These are phyloP conservation scores for Strix uralensis DNA, from an alignment of 2,113 vertebrate species.

Conservation along the genomic window DNA sequence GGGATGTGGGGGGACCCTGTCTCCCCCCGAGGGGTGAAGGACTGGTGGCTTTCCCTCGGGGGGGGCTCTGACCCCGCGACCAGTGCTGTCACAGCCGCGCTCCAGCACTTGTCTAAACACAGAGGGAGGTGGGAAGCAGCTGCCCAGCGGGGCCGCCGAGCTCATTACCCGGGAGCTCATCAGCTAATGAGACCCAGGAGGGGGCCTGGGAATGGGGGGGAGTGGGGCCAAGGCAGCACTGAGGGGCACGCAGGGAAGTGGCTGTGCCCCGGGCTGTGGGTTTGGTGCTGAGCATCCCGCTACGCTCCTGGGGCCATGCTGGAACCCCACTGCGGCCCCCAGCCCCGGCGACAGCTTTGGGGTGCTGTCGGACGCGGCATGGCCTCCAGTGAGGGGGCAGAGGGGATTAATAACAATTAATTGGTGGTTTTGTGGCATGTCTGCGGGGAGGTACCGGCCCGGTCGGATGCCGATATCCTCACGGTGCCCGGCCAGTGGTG, in stretches of 20 bases:
- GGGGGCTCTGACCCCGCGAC: background rate
- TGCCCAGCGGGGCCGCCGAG: background rate
- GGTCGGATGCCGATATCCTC: too few relatives aligned
- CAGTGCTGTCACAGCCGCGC: background rate
- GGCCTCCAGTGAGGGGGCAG: background rate
- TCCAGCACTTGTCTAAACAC: constrained; percentile 57
- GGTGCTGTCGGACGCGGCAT: rapidly evolving
- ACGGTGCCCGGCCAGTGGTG: background rate
- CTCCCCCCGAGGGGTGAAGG: background rate
- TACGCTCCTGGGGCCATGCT: rapidly evolving
- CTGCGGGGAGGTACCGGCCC: rapidly evolving
- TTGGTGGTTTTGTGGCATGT: rapidly evolving
- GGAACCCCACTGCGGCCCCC: background rate
- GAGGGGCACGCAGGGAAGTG: rapidly evolving
- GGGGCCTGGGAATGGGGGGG: background rate
- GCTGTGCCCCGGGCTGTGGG: rapidly evolving
- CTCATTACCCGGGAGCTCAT: constrained; percentile 35
- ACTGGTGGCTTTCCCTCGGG: rapidly evolving
- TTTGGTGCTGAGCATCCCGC: background rate
- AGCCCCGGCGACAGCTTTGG: rapidly evolving
- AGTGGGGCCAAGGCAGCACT: rapidly evolving
- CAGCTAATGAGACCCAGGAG: constrained; percentile 44
- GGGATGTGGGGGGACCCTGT: background rate
- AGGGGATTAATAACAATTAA: too few relatives aligned
- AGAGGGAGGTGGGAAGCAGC: constrained; percentile 12